Evolutionary conservation across 1,140 invertebrate genomes (phyloP), one percentile per base, ranked within the genome.

Genomic region (Lycorma delicatula): DNA sequence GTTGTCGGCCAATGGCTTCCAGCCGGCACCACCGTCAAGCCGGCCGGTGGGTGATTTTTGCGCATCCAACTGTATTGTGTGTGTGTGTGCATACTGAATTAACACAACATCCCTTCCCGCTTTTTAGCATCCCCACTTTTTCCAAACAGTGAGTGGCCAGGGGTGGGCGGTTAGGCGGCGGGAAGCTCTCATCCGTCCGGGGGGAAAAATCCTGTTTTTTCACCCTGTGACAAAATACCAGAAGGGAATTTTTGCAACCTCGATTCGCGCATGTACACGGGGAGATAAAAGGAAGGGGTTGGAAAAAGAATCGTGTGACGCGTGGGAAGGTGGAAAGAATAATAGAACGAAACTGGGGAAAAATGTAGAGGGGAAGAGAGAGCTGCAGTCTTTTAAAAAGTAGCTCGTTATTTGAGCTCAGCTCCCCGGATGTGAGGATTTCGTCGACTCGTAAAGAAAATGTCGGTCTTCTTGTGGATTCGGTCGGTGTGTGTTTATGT

Each of bases 61-160:
- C 36, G 36, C 36, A 38, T 38, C 36, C 36, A 18, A 18, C 36
- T 38, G 36, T 38, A 38, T 38, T 38, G 36, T 38, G 36, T 38
- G 36, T 38, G 36, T 38, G 36, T 38, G 36, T 38, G 36, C 36
- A 38, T 38, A 38, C 36, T 18, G 36, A 38, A 38, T 38, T 38
- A 38, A 38, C 36, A 38, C 36, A 38, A 38, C 36, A 38, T 38
- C 36, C 36, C 36, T 18, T 38, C 20, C 36, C 20, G 36, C 36
- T 38, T 38, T 38, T 38, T 38, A 38, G n/a, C 36, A 38, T 38
- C 36, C 36, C 36, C 36, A 38, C 36, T 38, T 38, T 38, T 38
- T 38, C 36, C 36, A 38, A 38, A 38, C 36, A 38, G 13, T 18
- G 13, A 38, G 3, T 38, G 36, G 13, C 13, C 20, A 18, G 13